Evolutionary conservation across 2,113 vertebrate species (phyloP).

Genomic region (Aldabrachelys gigantea): DNA sequence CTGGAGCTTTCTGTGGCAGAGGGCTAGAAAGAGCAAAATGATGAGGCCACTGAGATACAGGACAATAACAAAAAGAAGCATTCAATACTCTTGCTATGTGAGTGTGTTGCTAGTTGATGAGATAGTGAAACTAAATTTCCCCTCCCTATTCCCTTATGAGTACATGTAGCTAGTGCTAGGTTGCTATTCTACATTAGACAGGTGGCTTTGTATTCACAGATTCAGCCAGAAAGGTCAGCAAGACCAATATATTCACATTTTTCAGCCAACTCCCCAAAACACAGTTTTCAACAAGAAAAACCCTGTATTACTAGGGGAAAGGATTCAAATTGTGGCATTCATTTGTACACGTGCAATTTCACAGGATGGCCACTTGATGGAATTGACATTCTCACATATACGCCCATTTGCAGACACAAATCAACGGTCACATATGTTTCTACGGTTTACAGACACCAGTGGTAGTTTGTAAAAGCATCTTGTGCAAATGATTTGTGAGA

Average conservation of each 20-base stretch:
- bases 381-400: neutral
- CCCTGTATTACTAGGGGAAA: neutral
- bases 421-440: neutral
- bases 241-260: slow-evolving; percentile 32
- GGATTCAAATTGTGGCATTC: neutral
- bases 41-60: neutral
- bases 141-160: neutral
- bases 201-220: neutral
- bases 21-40: neutral
- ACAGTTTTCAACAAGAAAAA: slow-evolving; percentile 25
- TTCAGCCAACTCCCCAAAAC: slow-evolving; percentile 18
- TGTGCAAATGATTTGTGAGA: neutral
- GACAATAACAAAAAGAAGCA: neutral
- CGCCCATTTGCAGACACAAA: neutral
- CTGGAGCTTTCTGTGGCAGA: neutral
- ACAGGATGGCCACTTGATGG: neutral
- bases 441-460: neutral
- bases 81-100: neutral
- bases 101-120: neutral
- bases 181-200: neutral
- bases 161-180: slow-evolving; percentile 20
- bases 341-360: neutral
- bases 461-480: neutral
- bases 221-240: neutral
- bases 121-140: slow-evolving; percentile 29